Evolutionary conservation across 2,888 invertebrate genomes (phyloP), one percentile per base, ranked within the genome.

Genomic region (Cephus spinipes): DNA sequence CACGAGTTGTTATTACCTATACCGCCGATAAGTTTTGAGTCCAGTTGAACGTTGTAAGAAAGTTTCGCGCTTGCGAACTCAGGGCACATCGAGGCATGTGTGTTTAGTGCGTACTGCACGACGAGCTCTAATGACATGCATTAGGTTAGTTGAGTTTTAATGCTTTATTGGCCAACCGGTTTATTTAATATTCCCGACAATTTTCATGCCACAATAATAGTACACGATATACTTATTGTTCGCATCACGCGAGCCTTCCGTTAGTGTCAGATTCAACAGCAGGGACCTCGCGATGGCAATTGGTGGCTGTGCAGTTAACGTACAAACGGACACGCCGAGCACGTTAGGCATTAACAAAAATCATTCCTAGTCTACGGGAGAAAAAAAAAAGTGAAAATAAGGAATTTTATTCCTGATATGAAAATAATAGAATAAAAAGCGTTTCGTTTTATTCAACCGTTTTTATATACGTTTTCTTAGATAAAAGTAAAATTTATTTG

Each of bases 201-300:
- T 74, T 74, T 74, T 35, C 74, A 35, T 35, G 23, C 30, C 34
- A 35, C 74, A 12, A n/a, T 74, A 74, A 74, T 75, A 73, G 75
- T 68, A 71, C 75, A 71, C 77, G 68, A 79, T 69, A n/a, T 73
- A 76, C 76, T 74, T 75, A 77, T 77, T 79, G 73, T 75, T 74
- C 71, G 69, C 73, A 69, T 80, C 81, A 81, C 79, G 79, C 81
- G 74, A 81, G 74, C 34, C 31, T 33, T 68, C 40, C 77, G 79
- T 81, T 81, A 80, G 36, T 15, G 36, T 35, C 68, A 68, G 73
- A 30, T 71, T 32, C 71, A 71, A 55, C 9, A 55, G 23, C 15
- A 23, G 55, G 23, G 55, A 1, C 55, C 23, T 55, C 23, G 15
- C 15, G 23, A 55, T 2, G 55, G 23, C 55, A 1, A 55, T 23